These are phyloP conservation scores for Taurulus bubalis DNA, from an alignment of 2,113 vertebrate genomes.

Conservation along the genomic window DNA sequence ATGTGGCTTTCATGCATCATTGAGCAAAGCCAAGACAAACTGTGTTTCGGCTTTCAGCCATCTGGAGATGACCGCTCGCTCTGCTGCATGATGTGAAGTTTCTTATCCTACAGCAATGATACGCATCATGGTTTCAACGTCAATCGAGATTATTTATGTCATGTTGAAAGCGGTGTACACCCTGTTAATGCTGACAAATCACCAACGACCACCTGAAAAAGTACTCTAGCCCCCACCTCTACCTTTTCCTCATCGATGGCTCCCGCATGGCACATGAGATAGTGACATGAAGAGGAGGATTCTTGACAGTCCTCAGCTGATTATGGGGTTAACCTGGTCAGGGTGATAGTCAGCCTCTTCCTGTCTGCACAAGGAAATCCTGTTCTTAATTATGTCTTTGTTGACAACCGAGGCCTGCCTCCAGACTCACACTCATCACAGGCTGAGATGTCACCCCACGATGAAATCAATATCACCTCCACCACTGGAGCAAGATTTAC, in stretches of 20 bases:
- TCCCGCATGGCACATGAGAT: slow-evolving; percentile 1
- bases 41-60: slow-evolving; percentile 69
- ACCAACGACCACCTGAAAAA: slow-evolving; percentile 9
- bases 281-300: slow-evolving; percentile 25
- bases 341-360: slow-evolving; percentile 37
- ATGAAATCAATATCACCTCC: slow-evolving; percentile 38
- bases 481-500: slow-evolving; percentile 18
- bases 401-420: slow-evolving; percentile 36
- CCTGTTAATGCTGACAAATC: slow-evolving; percentile 38
- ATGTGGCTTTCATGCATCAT: slow-evolving; percentile 74
- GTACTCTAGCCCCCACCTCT: not conserved
- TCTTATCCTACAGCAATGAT: slow-evolving; percentile 10
- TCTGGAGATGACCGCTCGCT: slow-evolving; percentile 67
- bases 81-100: slow-evolving; percentile 8
- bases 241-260: slow-evolving; percentile 31
- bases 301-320: slow-evolving; percentile 37
- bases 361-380: slow-evolving; percentile 40
- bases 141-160: slow-evolving; percentile 18
- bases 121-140: not conserved
- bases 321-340: slow-evolving; percentile 45
- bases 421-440: slow-evolving; percentile 15
- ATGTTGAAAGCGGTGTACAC: not conserved
- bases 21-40: slow-evolving; percentile 72
- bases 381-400: slow-evolving; percentile 56
- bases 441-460: slow-evolving; percentile 39